These are phyloP conservation scores for Ceratoteleas bidentatus DNA, from an alignment of 1,140 invertebrate species.

Conservation along the genomic window DNA sequence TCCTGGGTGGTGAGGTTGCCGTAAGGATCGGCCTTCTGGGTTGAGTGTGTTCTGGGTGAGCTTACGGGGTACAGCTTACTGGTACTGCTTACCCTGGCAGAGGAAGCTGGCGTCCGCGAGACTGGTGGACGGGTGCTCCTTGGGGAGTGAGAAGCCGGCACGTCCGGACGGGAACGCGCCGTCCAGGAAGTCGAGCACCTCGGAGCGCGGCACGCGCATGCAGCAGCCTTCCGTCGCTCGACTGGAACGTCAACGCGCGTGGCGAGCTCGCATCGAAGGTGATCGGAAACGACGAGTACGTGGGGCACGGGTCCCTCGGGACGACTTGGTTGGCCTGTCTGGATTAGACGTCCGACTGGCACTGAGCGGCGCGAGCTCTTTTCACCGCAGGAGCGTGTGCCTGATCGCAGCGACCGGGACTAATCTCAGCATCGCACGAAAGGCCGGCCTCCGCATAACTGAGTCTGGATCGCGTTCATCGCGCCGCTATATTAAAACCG, in stretches of 20 bases:
- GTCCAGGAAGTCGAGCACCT: conserved; percentile 73
- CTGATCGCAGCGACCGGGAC: conserved; percentile 43
- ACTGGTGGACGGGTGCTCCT: too few relatives aligned
- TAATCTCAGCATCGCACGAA: conserved; percentile 72
- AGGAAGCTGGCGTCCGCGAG: too few relatives aligned
- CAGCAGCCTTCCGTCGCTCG: conserved; percentile 59
- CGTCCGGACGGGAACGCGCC: conserved; percentile 68
- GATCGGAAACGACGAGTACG: neutral
- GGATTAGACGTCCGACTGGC: too few relatives aligned
- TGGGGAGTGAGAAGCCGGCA: too few relatives aligned
- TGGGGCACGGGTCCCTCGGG: neutral
- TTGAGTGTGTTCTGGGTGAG: too few relatives aligned
- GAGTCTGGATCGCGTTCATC: conserved; percentile 78
- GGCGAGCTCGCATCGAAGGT: conserved; percentile 14
- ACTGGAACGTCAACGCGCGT: neutral
- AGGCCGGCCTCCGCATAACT: conserved; percentile 80
- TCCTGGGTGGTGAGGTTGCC: too few relatives aligned
- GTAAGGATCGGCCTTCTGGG: too few relatives aligned
- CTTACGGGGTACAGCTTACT: too few relatives aligned
- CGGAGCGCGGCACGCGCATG: conserved; percentile 75
- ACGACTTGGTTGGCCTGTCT: too few relatives aligned
- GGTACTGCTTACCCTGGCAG: too few relatives aligned
- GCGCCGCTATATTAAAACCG: conserved; percentile 81
- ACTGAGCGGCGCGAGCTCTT: neutral
- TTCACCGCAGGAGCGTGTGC: neutral